A percentile compares a stretch with the other conserved stretches of the same genome.
Conservation (phyloP, 2,888 invertebrate species). For the Odiellus spinosus region DNA sequence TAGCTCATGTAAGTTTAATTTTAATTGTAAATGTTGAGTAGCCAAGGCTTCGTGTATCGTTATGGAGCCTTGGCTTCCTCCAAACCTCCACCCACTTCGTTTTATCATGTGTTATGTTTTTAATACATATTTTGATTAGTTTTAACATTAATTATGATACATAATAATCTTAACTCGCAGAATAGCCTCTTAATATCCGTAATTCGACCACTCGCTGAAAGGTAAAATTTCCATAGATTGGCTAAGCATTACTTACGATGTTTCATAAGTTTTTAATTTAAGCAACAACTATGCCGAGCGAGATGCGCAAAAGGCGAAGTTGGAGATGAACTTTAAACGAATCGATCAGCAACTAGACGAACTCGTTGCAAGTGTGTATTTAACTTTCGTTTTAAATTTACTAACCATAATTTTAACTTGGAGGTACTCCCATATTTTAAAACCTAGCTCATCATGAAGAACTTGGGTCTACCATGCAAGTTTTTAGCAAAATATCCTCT, state of each 20-base stretch:
- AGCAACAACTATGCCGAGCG: conserved; percentile 69
- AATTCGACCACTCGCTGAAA: conserved; percentile 80
- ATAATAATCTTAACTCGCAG: conserved; percentile 10
- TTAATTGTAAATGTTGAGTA: too few species aligned
- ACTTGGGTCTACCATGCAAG: conserved; percentile 37
- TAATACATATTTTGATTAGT: too few species aligned
- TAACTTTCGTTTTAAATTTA: background rate
- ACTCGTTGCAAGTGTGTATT: conserved; percentile 47
- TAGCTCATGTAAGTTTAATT: too few species aligned
- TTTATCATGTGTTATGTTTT: too few species aligned
- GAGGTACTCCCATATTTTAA: conserved; percentile 17
- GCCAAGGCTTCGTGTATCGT: too few species aligned
- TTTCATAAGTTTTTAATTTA: background rate
- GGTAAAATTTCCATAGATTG: conserved; percentile 30
- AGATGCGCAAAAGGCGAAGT: conserved; percentile 73
- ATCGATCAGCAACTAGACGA: conserved; percentile 78
- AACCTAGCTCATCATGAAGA: conserved; percentile 72
- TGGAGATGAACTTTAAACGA: conserved; percentile 82
- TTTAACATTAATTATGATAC: background rate
- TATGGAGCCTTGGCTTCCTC: too few species aligned
- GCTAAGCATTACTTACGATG: background rate
- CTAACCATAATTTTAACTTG: background rate
- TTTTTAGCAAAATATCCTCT: conserved; percentile 58
- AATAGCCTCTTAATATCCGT: conserved; percentile 62
- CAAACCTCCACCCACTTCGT: too few species aligned